These are phyloP conservation scores for Daphoenositta chrysoptera DNA, from an alignment of 2,113 vertebrate genomes.

Conservation along the genomic window DNA sequence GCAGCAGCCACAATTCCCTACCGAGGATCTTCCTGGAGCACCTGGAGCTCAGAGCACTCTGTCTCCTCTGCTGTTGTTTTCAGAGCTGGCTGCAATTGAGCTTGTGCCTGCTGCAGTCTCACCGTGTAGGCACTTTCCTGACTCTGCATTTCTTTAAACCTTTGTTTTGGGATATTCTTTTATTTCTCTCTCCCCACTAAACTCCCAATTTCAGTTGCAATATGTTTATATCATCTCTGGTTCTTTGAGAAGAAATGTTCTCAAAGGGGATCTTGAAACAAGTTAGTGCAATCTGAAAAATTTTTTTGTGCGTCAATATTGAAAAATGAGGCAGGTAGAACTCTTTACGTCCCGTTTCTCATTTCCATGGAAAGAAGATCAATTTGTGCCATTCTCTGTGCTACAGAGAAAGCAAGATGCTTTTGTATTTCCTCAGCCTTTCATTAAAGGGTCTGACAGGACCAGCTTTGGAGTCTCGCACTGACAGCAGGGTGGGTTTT, in stretches of 20 bases:
- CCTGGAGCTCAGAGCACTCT: background rate
- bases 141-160: background rate
- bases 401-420: background rate
- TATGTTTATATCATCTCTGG: background rate
- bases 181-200: background rate
- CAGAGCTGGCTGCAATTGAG: background rate
- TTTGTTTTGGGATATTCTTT: background rate
- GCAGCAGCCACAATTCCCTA: background rate
- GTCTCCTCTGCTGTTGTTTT: background rate
- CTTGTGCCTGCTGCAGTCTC: background rate
- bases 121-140: background rate
- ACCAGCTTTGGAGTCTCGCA: background rate
- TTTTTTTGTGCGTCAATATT: background rate
- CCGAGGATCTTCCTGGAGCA: background rate
- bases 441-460: background rate
- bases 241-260: background rate
- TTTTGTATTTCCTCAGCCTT: background rate
- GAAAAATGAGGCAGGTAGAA: background rate
- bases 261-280: background rate
- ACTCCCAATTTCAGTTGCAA: background rate
- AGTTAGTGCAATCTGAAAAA: background rate
- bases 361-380: background rate
- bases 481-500: background rate
- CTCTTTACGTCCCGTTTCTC: background rate
- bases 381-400: background rate